Evolutionary conservation across 2,888 invertebrate species (phyloP), one percentile per base, ranked within the genome.

Genomic region (Sclerodermus sp.): DNA sequence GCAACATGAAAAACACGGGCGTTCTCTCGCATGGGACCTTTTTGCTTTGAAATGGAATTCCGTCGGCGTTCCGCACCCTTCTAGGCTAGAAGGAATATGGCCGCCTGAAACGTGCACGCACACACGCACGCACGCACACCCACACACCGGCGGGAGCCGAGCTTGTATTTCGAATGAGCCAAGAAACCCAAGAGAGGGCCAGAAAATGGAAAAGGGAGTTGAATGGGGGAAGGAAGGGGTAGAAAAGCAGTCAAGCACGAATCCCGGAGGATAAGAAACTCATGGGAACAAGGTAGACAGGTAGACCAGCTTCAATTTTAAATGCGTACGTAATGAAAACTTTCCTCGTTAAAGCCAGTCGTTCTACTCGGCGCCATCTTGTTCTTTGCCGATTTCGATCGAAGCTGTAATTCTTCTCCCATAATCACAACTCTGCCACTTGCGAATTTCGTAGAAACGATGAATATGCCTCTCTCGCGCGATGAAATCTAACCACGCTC

Each of bases 261-360:
- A 57, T 51, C 49, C 55, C 44, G 32, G 39, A 34, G 51, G 47
- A 40, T 49, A 51, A 50, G 57, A 47, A 53, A 47, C 52, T 42
- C 31, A 39, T 43, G 23, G 18, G 41, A 41, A 51, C 54, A 55
- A 42, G 57, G 50, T 53, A 48, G 47, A 50, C 47, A 48, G 50
- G 39, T 47, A 45, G 48, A 53, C 48, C 34, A 51, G 53, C 43
- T 57, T 65, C 52, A 56, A 66, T 58, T 65, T 64, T 56, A 59
- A 65, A 60, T 53, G 56, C 47, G 17, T 31, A 39, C 49, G 56
- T 67, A 68, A 68, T 68, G 65, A 68, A 67, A 67, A 68, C 67
- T 68, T 67, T 61, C 48, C 64, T 67, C 60, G 47, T 67, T 59
- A 67, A n/a, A 59, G 47, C 30, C 34, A 34, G 12, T 12, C 12